These are phyloP conservation scores for Lordiphosa collinella DNA, from an alignment of 1,140 invertebrate species.

Conservation along the genomic window DNA sequence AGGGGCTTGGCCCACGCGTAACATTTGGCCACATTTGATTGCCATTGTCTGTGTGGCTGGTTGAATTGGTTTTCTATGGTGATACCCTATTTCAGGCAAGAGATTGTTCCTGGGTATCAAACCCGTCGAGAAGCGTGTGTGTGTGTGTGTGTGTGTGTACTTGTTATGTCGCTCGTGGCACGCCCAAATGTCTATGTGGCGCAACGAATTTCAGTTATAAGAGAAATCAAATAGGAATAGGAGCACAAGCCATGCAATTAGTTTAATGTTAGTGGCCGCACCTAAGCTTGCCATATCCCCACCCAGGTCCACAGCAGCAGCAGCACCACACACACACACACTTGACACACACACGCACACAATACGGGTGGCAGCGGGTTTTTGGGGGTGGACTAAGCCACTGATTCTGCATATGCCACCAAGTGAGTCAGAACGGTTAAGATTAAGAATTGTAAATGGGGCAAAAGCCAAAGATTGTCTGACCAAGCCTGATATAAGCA, in stretches of 20 bases:
- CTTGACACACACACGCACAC: not conserved
- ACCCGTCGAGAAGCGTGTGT: too few species aligned
- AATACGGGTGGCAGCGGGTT: too few species aligned
- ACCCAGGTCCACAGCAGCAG: not conserved
- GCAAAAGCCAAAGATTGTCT: too few species aligned
- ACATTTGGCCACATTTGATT: slow-evolving; percentile 54
- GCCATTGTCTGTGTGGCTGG: slow-evolving; percentile 41
- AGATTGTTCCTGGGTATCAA: too few species aligned
- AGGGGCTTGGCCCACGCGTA: slow-evolving; percentile 45
- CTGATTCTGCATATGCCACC: too few species aligned
- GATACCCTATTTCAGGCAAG: not conserved
- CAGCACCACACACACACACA: not conserved
- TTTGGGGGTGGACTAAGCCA: too few species aligned
- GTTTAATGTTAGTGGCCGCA: slow-evolving; percentile 47
- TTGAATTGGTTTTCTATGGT: not conserved
- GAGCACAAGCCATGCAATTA: slow-evolving; percentile 44
- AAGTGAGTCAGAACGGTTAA: too few species aligned
- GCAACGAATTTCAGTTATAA: not conserved
- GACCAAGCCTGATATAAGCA: not conserved
- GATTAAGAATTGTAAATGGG: too few species aligned
- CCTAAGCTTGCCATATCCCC: slow-evolving; percentile 20
- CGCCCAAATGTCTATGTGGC: too few species aligned
- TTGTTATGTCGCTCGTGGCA: too few species aligned
- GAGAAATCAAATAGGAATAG: slow-evolving; percentile 23
- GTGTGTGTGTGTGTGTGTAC: too few species aligned